phyloP scores from a whole-genome alignment of 2,888 invertebrate species.

The Linnaemya vulpina region DNA sequence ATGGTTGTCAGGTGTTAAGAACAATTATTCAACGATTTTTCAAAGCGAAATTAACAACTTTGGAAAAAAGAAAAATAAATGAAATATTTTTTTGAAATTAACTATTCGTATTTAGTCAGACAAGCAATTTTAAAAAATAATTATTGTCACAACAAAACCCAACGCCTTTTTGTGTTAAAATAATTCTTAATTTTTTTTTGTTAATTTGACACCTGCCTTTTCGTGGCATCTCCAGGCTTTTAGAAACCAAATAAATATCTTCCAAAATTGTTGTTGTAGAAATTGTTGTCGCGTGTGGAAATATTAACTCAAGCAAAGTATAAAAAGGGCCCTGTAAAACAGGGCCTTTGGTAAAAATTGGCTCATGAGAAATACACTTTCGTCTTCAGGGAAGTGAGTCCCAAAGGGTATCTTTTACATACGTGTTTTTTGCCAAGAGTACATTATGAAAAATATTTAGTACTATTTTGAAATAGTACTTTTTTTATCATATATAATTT shows the following conservation, averaged over 20 bases:
- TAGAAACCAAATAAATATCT: neutral
- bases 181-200: neutral
- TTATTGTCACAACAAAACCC: neutral
- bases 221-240: neutral
- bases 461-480: too few species aligned
- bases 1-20: conserved; percentile 38
- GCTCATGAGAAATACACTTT: too few species aligned
- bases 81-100: neutral
- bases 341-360: too few species aligned
- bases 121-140: neutral
- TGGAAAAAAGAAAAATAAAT: neutral
- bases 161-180: conserved; percentile 17
- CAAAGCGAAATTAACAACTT: neutral
- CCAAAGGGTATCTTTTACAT: too few species aligned
- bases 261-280: too few species aligned
- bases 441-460: too few species aligned
- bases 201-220: conserved; percentile 40
- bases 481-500: too few species aligned
- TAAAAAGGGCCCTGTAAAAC: too few species aligned
- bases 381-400: too few species aligned
- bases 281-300: too few species aligned
- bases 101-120: neutral
- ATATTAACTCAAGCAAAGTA: too few species aligned
- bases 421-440: too few species aligned
- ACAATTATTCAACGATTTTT: conserved; percentile 12